Evolutionary conservation across 1,140 invertebrate species (phyloP).

Genomic region (Contarinia nasturtii): DNA sequence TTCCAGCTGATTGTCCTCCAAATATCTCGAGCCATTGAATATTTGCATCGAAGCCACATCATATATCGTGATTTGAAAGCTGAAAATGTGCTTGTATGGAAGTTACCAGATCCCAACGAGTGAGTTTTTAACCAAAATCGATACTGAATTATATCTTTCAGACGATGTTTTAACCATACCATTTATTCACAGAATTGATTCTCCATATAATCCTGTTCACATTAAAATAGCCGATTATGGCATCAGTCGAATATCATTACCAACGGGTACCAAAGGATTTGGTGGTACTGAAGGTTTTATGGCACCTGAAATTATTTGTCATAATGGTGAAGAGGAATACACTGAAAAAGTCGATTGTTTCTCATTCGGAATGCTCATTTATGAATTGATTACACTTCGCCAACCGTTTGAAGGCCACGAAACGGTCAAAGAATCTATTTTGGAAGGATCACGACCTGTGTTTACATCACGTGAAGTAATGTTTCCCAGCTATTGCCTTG

Average conservation of each 20-base stretch:
- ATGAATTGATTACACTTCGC: slow-evolving; percentile 82
- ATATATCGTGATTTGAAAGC: slow-evolving; percentile 96
- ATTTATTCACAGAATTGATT: slow-evolving; percentile 22
- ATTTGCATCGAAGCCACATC: slow-evolving; percentile 83
- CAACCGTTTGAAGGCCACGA: slow-evolving; percentile 86
- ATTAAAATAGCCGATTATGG: slow-evolving; percentile 94
- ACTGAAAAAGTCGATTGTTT: slow-evolving; percentile 98
- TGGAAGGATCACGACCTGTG: slow-evolving; percentile 82
- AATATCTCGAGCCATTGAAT: slow-evolving; percentile 85
- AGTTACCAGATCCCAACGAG: slow-evolving; percentile 43
- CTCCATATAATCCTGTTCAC: slow-evolving; percentile 47
- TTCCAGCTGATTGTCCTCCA: slow-evolving; percentile 76
- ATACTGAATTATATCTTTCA: not conserved
- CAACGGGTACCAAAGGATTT: slow-evolving; percentile 90
- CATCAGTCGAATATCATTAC: slow-evolving; percentile 71
- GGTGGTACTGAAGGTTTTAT: slow-evolving; percentile 96
- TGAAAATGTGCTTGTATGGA: slow-evolving; percentile 96
- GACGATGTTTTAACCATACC: not conserved
- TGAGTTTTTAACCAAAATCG: slow-evolving; percentile 3
- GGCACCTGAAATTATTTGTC: slow-evolving; percentile 95
- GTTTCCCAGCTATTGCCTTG: slow-evolving; percentile 79
- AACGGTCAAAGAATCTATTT: slow-evolving; percentile 85
- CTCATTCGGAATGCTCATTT: slow-evolving; percentile 98
- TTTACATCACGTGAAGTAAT: slow-evolving; percentile 63
- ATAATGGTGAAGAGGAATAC: slow-evolving; percentile 97